Conservation (phyloP, 2,888 invertebrate species). For the Syrista parreyssii region DNA sequence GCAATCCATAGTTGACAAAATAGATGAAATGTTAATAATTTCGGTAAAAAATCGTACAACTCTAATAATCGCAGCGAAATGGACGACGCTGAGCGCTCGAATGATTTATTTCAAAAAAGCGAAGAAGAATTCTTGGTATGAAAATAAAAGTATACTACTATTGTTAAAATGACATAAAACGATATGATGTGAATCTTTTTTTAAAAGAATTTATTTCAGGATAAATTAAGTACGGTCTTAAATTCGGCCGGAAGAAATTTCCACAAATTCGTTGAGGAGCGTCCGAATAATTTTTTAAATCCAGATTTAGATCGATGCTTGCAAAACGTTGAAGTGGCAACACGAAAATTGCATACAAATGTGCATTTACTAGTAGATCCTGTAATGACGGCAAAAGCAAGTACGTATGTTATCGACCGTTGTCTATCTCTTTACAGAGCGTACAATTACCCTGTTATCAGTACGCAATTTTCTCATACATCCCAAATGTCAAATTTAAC, state of each 20-base stretch:
- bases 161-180: background rate
- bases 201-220: conserved; percentile 5
- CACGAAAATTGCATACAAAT: background rate
- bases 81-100: background rate
- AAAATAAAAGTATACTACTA: background rate
- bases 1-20: background rate
- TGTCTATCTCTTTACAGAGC: background rate
- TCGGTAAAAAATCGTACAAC: background rate
- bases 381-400: background rate
- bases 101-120: background rate
- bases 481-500: background rate
- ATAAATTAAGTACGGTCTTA: conserved; percentile 1
- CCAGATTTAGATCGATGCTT: conserved; percentile 3
- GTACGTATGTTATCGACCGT: background rate
- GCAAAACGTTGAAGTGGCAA: background rate
- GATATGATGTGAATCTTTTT: background rate
- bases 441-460: background rate
- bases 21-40: conserved; percentile 3
- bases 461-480: background rate
- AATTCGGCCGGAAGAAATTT: conserved; percentile 16
- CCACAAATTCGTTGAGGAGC: conserved; percentile 27
- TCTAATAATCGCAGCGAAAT: background rate
- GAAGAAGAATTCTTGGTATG: background rate
- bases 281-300: conserved; percentile 14
- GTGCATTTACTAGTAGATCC: background rate